Percentiles rank a stretch among this genome's conserved stretches.
phyloP scores from a whole-genome alignment of 2,113 vertebrate species.

The Callipepla californica region DNA sequence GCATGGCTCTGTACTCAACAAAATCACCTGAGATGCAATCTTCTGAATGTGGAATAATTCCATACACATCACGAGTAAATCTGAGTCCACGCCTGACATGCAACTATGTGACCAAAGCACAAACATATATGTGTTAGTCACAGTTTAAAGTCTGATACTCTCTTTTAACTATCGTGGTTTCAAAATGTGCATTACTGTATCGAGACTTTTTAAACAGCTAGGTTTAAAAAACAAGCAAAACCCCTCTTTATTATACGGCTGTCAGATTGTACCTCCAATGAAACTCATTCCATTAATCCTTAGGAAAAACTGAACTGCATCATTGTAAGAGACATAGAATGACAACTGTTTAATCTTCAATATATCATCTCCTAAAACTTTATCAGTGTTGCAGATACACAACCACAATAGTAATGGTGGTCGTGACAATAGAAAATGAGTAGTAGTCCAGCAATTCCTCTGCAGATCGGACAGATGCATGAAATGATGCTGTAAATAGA shows the following conservation, averaged over 20 bases:
- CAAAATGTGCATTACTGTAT: background rate
- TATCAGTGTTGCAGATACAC: background rate
- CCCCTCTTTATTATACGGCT: background rate
- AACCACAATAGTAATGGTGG: background rate
- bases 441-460: constrained; percentile 19
- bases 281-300: background rate
- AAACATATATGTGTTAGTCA: background rate
- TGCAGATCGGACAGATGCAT: background rate
- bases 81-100: background rate
- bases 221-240: background rate
- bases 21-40: background rate
- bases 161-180: background rate
- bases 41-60: background rate
- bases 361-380: background rate
- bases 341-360: background rate
- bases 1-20: background rate
- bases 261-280: background rate
- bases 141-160: background rate
- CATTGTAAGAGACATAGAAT: background rate
- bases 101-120: background rate
- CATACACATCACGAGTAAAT: background rate
- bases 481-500: constrained; percentile 8
- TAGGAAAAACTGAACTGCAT: background rate
- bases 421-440: background rate
- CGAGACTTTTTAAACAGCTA: background rate